phyloP scores from a whole-genome alignment of 2,113 vertebrate genomes.

The Ailuropoda melanoleuca region DNA sequence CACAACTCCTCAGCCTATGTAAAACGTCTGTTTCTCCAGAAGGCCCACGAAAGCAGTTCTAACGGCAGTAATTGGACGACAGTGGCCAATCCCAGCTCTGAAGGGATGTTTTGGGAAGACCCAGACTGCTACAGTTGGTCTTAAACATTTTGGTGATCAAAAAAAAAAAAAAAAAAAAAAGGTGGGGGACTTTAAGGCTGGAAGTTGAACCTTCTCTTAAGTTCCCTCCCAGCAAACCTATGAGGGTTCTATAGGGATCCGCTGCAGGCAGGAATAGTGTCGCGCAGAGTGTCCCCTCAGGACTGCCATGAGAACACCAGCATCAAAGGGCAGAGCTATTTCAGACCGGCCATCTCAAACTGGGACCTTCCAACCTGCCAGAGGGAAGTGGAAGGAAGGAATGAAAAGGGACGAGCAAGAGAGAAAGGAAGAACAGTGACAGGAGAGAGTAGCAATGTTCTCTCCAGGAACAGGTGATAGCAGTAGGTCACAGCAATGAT shows the following conservation, averaged over 20 bases:
- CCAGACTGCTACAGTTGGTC: background rate
- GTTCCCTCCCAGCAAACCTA: background rate
- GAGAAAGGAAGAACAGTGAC: background rate
- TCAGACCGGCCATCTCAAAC: background rate
- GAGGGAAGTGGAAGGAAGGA: background rate
- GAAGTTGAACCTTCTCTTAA: background rate
- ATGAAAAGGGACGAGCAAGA: background rate
- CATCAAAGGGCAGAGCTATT: background rate
- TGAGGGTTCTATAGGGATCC: background rate
- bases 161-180: background rate
- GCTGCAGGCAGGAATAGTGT: background rate
- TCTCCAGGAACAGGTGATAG: slow-evolving; percentile 83
- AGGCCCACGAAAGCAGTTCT: background rate
- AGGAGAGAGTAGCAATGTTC: slow-evolving; percentile 64
- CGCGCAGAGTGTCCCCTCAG: background rate
- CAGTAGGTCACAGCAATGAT: slow-evolving; percentile 74
- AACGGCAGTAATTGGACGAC: background rate
- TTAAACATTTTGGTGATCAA: background rate
- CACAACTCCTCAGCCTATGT: background rate
- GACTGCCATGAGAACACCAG: background rate
- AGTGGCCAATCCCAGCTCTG: background rate
- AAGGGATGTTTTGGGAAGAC: background rate
- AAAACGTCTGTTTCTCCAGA: background rate
- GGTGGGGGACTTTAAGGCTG: background rate
- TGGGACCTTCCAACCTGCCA: slow-evolving; percentile 20